phyloP scores from a whole-genome alignment of 2,888 invertebrate genomes.

The Taphrorychus bicolor region DNA sequence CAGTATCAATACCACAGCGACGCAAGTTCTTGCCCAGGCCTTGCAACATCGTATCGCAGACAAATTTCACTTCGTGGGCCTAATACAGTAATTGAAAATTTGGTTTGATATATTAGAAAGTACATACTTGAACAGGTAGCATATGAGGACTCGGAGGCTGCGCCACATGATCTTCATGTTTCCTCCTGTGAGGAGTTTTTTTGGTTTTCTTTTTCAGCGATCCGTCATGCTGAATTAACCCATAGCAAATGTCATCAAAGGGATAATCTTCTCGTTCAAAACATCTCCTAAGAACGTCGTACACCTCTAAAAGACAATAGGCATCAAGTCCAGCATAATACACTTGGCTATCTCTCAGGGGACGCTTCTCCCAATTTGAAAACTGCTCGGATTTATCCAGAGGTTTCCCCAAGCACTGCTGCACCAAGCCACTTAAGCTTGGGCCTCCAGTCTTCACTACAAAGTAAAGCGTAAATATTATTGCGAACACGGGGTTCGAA shows the following conservation, averaged over 20 bases:
- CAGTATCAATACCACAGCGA: conserved; percentile 69
- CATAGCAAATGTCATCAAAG: conserved; percentile 70
- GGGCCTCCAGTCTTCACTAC: conserved; percentile 63
- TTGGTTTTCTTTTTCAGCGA: conserved; percentile 58
- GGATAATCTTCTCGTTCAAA: conserved; percentile 64
- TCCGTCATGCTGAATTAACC: conserved; percentile 65
- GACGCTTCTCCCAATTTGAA: conserved; percentile 89
- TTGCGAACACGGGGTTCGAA: too few species aligned
- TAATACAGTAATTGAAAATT: conserved; percentile 38
- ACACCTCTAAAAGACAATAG: conserved; percentile 76
- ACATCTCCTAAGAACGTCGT: conserved; percentile 60
- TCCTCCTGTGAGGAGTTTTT: conserved; percentile 38
- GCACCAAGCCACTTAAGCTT: conserved; percentile 77
- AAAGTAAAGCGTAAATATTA: too few species aligned
- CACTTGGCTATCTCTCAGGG: conserved; percentile 78
- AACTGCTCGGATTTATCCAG: conserved; percentile 90
- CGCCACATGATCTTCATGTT: conserved; percentile 30
- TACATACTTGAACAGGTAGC: conserved; percentile 22
- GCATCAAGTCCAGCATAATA: conserved; percentile 90
- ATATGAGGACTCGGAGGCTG: conserved; percentile 52
- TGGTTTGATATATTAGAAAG: not conserved
- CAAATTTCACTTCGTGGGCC: conserved; percentile 57
- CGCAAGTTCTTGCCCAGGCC: conserved; percentile 69
- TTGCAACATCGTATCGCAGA: conserved; percentile 69
- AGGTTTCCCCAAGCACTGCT: conserved; percentile 76